Percentiles rank a stretch among this genome's conserved stretches.
phyloP scores from a whole-genome alignment of 1,140 invertebrate genomes.

The Mamestra configurata region DNA sequence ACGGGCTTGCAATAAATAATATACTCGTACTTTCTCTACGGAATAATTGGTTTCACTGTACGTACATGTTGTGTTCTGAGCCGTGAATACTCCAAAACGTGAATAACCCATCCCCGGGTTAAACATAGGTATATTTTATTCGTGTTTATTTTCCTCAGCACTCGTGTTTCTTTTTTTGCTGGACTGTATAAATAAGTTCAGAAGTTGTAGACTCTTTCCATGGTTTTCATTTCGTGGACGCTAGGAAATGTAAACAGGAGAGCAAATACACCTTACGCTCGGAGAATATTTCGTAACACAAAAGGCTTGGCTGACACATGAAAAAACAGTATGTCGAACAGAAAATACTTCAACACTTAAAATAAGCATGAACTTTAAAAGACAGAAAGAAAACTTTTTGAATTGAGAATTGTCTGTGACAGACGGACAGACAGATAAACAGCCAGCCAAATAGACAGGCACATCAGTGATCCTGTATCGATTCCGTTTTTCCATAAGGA shows the following conservation, averaged over 20 bases:
- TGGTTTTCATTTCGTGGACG: slow-evolving; percentile 22
- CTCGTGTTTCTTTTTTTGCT: no score
- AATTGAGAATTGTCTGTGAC: no score
- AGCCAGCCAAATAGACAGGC: no score
- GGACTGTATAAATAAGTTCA: slow-evolving; percentile 21
- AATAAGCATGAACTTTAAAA: no score
- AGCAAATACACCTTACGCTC: slow-evolving; percentile 2
- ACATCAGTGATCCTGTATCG: no score
- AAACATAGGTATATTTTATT: slow-evolving; percentile 40
- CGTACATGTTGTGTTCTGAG: slow-evolving; percentile 31
- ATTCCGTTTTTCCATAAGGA: no score
- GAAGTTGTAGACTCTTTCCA: slow-evolving; percentile 9
- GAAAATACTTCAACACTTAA: background rate
- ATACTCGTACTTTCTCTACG: slow-evolving; percentile 46
- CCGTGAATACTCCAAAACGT: slow-evolving; percentile 43
- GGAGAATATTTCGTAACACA: background rate
- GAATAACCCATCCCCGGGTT: slow-evolving; percentile 5
- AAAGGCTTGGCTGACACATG: background rate
- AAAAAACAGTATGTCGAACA: background rate
- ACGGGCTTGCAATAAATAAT: slow-evolving; percentile 61
- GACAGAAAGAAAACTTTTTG: no score
- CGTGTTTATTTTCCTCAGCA: slow-evolving; percentile 24
- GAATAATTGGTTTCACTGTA: slow-evolving; percentile 50
- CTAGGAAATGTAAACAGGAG: slow-evolving; percentile 31
- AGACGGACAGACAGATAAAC: no score